Conservation (phyloP, 2,797 vertebrate genomes). For the Anisognathus igniventris region DNA sequence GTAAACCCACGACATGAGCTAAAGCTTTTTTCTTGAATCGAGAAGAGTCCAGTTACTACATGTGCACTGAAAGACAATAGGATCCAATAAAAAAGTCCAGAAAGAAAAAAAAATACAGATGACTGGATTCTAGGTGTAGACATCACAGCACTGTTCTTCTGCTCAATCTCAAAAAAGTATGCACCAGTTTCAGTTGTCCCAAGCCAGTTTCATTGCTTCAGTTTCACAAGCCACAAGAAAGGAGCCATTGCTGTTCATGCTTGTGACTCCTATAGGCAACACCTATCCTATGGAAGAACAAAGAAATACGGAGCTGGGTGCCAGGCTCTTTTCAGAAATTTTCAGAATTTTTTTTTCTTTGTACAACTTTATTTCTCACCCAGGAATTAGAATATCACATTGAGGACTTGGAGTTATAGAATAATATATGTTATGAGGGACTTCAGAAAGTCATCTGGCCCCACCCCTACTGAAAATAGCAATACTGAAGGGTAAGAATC, state of each 20-base stretch:
- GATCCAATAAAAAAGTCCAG: not conserved
- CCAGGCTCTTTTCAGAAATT: not conserved
- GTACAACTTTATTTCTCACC: not conserved
- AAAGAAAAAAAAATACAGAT: not conserved
- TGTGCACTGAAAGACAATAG: not conserved
- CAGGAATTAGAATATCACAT: not conserved
- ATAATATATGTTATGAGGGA: not conserved
- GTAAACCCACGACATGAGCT: too few species aligned
- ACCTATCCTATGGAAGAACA: not conserved
- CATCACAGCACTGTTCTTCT: not conserved
- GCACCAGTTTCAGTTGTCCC: not conserved
- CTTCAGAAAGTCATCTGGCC: not conserved
- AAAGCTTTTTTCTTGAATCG: not conserved
- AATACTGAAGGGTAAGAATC: not conserved
- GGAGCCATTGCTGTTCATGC: not conserved
- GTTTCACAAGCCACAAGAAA: not conserved
- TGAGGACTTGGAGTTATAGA: not conserved
- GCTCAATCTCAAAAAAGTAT: not conserved
- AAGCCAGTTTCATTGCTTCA: not conserved
- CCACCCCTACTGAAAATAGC: not conserved
- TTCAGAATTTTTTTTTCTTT: not conserved
- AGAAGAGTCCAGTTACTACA: not conserved
- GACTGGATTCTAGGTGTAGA: not conserved
- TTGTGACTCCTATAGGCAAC: fast-evolving
- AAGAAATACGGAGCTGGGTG: not conserved